Evolutionary conservation across 2,888 invertebrate species (phyloP).

Genomic region (Eustalomyia histrio): DNA sequence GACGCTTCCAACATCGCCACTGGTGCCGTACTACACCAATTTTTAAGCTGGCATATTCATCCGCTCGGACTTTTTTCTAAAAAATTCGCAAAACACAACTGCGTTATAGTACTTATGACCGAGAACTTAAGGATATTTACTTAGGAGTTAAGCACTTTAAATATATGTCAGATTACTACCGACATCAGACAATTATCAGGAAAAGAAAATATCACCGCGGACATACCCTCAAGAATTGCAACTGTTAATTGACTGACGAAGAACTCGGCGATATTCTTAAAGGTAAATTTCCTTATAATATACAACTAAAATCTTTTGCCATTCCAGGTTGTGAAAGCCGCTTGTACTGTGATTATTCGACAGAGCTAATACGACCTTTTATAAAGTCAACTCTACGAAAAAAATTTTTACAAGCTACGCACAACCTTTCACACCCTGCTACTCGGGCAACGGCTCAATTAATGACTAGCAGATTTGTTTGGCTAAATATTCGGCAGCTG

Average conservation of each 20-base stretch:
- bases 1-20: constrained; percentile 44
- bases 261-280: constrained; percentile 4
- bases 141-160: constrained; percentile 47
- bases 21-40: too few relatives aligned
- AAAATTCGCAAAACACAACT: constrained; percentile 25
- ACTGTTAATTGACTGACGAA: too few relatives aligned
- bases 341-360: too few relatives aligned
- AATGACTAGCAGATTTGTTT: constrained; percentile 56
- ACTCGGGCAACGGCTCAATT: constrained; percentile 23
- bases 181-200: constrained; percentile 25
- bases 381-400: constrained; percentile 11
- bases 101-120: constrained; percentile 54
- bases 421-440: constrained; percentile 45
- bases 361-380: too few relatives aligned
- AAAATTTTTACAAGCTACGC: constrained; percentile 37
- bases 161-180: constrained; percentile 51
- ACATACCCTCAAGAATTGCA: constrained; percentile 42
- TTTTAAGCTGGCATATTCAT: constrained; percentile 4
- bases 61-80: constrained; percentile 39
- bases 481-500: constrained; percentile 59
- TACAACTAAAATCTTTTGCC: constrained; percentile 35
- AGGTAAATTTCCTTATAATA: constrained; percentile 8
- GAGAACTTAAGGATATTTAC: constrained; percentile 48
- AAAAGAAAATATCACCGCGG: constrained; percentile 33
- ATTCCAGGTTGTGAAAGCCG: constrained; percentile 29